These are phyloP conservation scores for Heliopora coerulea DNA, from an alignment of 92 coral and sea anemone species.

Conservation along the genomic window DNA sequence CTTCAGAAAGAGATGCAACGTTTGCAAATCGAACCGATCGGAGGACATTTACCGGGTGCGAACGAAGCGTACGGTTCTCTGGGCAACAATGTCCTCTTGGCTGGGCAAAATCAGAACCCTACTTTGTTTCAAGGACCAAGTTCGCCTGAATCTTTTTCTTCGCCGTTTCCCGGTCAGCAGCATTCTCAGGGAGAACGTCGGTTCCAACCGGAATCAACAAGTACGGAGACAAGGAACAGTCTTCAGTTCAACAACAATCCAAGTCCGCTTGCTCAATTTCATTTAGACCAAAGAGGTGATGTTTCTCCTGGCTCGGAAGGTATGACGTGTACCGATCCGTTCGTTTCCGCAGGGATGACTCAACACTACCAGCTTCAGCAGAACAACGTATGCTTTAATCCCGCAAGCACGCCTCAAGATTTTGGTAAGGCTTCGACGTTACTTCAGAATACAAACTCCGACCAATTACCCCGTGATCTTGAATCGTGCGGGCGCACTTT, in stretches of 20 bases:
- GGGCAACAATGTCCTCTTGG: slow-evolving; percentile 11
- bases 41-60: slow-evolving; percentile 57
- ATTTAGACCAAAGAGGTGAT: slow-evolving; percentile 29
- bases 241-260: slow-evolving; percentile 11
- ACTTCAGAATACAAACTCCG: slow-evolving; percentile 7
- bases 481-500: slow-evolving; percentile 23
- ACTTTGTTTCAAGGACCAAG: slow-evolving; percentile 5
- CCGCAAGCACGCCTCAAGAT: slow-evolving; percentile 17
- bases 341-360: background rate
- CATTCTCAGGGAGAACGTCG: slow-evolving; percentile 16
- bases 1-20: slow-evolving; percentile 92
- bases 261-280: background rate
- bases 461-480: slow-evolving; percentile 11
- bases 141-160: slow-evolving; percentile 25
- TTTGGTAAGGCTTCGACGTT: background rate
- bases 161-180: slow-evolving; percentile 1
- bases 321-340: slow-evolving; percentile 8
- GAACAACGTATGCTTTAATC: slow-evolving; percentile 10
- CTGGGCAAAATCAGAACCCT: slow-evolving; percentile 23
- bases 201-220: slow-evolving; percentile 19
- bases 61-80: slow-evolving; percentile 30
- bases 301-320: slow-evolving; percentile 15
- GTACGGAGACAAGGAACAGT: background rate
- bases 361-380: slow-evolving; percentile 23
- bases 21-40: slow-evolving; percentile 78